Conservation (phyloP, 2,113 vertebrate genomes). For the Motacilla tschutschensis region DNA sequence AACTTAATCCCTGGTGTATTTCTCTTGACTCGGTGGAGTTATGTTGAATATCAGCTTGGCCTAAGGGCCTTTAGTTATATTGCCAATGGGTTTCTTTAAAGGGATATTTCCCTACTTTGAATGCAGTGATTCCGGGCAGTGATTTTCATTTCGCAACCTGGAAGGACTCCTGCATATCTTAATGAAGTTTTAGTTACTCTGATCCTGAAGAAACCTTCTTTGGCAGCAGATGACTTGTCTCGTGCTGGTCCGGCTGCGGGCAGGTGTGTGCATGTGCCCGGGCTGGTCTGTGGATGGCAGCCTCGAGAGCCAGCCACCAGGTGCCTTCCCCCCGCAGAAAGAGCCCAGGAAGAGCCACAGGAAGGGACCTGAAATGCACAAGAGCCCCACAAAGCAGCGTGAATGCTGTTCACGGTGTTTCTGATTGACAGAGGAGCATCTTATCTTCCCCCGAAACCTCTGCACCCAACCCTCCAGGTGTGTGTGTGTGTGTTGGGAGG, state of each 20-base stretch:
- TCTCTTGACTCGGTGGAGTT: conserved; percentile 19
- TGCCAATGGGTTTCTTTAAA: conserved; percentile 28
- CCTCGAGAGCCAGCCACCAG: not conserved
- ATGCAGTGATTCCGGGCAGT: conserved; percentile 12
- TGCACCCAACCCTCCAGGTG: not conserved
- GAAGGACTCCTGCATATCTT: conserved; percentile 26
- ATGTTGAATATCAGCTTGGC: conserved; percentile 18
- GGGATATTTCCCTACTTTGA: conserved; percentile 39
- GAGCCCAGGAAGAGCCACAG: not conserved
- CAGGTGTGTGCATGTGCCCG: conserved; percentile 7
- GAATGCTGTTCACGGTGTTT: not conserved
- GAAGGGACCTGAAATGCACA: not conserved
- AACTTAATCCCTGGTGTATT: conserved; percentile 30
- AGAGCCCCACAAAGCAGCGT: not conserved
- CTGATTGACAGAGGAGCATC: not conserved
- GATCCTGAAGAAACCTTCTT: not conserved
- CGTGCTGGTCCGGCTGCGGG: not conserved
- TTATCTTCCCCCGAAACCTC: not conserved
- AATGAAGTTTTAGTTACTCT: not conserved
- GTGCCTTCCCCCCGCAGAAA: not conserved
- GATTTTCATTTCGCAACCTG: conserved; percentile 20
- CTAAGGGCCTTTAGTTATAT: not conserved
- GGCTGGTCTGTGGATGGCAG: conserved; percentile 38
- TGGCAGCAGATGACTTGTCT: not conserved
- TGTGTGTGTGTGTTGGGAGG: not conserved